Evolutionary conservation across 2,888 invertebrate genomes (phyloP), one percentile per base, ranked within the genome.

Genomic region (Euphydryas editha): DNA sequence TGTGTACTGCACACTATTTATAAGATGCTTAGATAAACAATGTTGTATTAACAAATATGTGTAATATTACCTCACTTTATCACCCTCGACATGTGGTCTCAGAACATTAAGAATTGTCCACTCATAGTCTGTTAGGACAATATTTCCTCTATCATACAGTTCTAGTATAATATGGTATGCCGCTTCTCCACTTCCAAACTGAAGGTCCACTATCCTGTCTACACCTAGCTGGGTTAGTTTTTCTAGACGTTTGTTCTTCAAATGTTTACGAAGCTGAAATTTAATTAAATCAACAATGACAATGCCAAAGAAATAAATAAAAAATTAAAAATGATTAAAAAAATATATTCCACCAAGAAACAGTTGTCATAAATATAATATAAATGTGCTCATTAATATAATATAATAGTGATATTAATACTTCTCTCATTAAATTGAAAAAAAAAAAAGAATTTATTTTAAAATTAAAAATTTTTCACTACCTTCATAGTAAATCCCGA

Each of bases 401-500:
- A n/a, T n/a, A n/a, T n/a, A n/a, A n/a, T n/a, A n/a, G n/a, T n/a
- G n/a, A n/a, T n/a, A n/a, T n/a, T n/a, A n/a, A n/a, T n/a, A n/a
- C n/a, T n/a, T n/a, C n/a, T n/a, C n/a, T n/a, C n/a, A n/a, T n/a
- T n/a, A n/a, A n/a, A n/a, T n/a, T n/a, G n/a, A n/a, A n/a, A n/a
- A n/a, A n/a, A n/a, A n/a, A n/a, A n/a, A n/a, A n/a, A n/a, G n/a
- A n/a, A n/a, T n/a, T n/a, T n/a, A n/a, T n/a, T n/a, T n/a, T n/a
- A n/a, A n/a, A n/a, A n/a, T n/a, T n/a, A n/a, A n/a, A n/a, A n/a
- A 10, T 20, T 47, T 13, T 47, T n/a, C 65, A 64, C 62, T 83
- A 97, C 97, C 94, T 99, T 99, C 99, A 99, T 99, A 71, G 98
- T 97, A 83, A 99, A 99, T 1, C 98, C 98, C 0, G 98, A 98